Evolutionary conservation across 2,797 vertebrate species (phyloP), one percentile per base, ranked within the genome.

Genomic region (Xerus rutilus): DNA sequence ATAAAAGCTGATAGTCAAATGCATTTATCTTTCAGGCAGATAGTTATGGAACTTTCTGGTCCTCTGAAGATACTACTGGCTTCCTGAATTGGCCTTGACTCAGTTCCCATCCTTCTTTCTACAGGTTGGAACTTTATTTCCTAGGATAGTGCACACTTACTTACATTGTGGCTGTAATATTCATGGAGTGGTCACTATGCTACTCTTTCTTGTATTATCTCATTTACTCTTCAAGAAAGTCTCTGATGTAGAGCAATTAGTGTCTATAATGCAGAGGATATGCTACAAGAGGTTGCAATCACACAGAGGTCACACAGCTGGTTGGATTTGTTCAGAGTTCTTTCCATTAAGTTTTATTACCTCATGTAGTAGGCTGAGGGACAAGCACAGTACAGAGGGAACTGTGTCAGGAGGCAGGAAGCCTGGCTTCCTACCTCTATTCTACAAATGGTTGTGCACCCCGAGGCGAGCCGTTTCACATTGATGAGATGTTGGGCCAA

Each of bases 11-110:
- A 78, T 86, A 52, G 91, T 89, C 95, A 79, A 94, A 84, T 76
- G 81, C 12, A 23, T 85, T 94, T 87, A 78, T 79, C 65, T 95
- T 91, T 89, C 65, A 82, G 57, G 52, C 72, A 81, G 82, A 92
- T 76, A 17, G 1, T 64, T 76, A 47, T 32, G 17, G n/a, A 52
- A 52, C 47, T 94, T 83, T 95, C 64, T 85, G 54, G 35, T 87
- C 47, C 69, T 77, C 67, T 90, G 65, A 65, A 86, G 59, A 81
- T 73, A 65, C 9, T 35, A 70, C 4, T 59, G n/a, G 8, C 25
- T 82, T 89, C 30, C 65, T 62, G 87, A 81, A 49, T 7, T 76
- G 39, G 4, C 28, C 64, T 52, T 73, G 72, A 86, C 9, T 73
- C 1, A 1, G 5, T 52, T 49, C 12, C 54, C 5, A 20, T 70